Evolutionary conservation across 2,797 vertebrate genomes (phyloP), one percentile per base, ranked within the genome.

Genomic region (Ibycter americanus): DNA sequence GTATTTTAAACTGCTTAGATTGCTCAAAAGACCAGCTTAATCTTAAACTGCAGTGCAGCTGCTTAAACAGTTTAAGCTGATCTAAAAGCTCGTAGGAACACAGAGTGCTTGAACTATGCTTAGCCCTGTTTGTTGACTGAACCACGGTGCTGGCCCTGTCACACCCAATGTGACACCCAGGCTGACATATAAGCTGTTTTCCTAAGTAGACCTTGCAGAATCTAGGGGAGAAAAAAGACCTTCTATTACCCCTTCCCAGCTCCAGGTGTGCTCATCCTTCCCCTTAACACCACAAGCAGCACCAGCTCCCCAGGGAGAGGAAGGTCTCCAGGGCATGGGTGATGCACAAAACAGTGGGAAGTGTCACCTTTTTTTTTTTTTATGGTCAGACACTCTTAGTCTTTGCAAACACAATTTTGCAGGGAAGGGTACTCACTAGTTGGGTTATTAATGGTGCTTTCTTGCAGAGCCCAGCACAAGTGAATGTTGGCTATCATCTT

Each of bases 1-100:
- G 93, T 91, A 93, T 95, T 96, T 97, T 92, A 92, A 97, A 97
- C 82, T 96, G 89, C 94, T 96, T 95, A 95, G 95, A 95, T 92
- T 89, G 89, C 84, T 96, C 89, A 76, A 95, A 96, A 94, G 94
- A 91, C 93, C 51, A 16, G 91, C 95, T 96, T 95, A 94, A 96
- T 95, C 95, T 95, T 96, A 95, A 94, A 95, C 95, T 91, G 91
- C 84, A 94, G 76, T 61, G 87, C 94, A 95, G 94, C 94, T 95
- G 96, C 96, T 97, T 95, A 96, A 96, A 95, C 76, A 93, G 89
- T 88, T 93, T 96, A 95, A 97, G 91, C 96, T 83, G 87, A 92
- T 95, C 94, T 90, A 94, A 93, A 82, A 96, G 87, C 94, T 88
- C 4, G 11, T 87, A 83, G 87, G 91, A 89, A 95, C 96, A 96